These are phyloP conservation scores for Eumacrocentrus americanus DNA, from an alignment of 2,888 invertebrate species.

Conservation along the genomic window DNA sequence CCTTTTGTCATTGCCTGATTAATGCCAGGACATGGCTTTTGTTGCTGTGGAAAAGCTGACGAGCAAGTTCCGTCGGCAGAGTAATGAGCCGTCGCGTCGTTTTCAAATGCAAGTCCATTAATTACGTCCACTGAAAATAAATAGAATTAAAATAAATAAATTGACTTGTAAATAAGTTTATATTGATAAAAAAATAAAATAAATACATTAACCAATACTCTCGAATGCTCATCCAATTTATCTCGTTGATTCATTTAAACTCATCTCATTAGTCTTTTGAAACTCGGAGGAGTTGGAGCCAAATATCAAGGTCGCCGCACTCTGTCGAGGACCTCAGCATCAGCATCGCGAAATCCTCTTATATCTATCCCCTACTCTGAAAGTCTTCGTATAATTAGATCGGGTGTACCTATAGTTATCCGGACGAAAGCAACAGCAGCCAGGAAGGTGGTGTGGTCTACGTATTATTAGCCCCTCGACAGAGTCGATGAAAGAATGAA, in stretches of 20 bases:
- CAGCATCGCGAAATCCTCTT: background rate
- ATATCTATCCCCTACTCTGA: background rate
- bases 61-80: background rate
- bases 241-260: background rate
- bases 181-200: background rate
- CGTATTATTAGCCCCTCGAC: background rate
- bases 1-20: too few relatives aligned
- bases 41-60: background rate
- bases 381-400: conserved; percentile 15
- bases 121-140: background rate
- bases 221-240: background rate
- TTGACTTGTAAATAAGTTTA: background rate
- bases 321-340: background rate
- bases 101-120: background rate
- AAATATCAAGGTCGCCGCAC: conserved; percentile 6
- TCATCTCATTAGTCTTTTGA: background rate
- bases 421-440: background rate
- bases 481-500: background rate
- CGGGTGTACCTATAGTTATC: background rate
- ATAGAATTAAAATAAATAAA: background rate
- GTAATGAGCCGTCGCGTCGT: background rate
- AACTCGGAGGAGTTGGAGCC: background rate
- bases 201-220: background rate
- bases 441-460: background rate
- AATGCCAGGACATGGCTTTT: too few relatives aligned